A percentile compares a stretch with the other conserved stretches of the same genome.
Evolutionary conservation across 2,797 vertebrate genomes (phyloP).

Genomic region (Chelonia mydas): DNA sequence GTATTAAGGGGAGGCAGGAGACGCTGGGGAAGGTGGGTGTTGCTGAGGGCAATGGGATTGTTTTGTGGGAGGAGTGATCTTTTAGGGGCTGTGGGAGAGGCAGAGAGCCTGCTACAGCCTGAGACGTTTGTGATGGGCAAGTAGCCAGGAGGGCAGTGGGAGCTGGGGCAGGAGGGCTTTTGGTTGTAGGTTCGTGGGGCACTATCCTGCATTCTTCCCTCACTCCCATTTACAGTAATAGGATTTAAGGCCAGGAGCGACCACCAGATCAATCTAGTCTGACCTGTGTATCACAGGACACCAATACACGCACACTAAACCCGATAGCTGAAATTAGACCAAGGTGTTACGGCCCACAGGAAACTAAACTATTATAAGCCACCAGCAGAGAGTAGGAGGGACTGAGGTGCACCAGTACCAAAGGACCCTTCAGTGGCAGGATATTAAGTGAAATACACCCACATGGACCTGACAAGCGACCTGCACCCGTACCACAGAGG

Average conservation of each 20-base stretch:
- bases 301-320: not conserved
- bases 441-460: not conserved
- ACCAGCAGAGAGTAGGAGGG: not conserved
- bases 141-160: not conserved
- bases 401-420: not conserved
- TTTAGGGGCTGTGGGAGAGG: not conserved
- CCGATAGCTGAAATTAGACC: not conserved
- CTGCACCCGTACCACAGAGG: not conserved
- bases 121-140: rapidly evolving
- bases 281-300: not conserved
- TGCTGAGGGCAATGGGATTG: not conserved
- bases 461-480: not conserved
- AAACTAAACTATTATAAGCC: not conserved
- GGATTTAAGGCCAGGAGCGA: not conserved
- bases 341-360: not conserved
- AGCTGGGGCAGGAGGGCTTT: not conserved
- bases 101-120: not conserved
- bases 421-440: not conserved
- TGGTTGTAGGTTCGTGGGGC: not conserved
- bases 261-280: not conserved
- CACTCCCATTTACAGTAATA: not conserved
- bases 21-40: not conserved
- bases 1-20: not conserved
- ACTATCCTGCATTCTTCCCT: not conserved
- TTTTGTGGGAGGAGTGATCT: not conserved